Evolutionary conservation across 2,797 vertebrate species (phyloP).

Genomic region (Aratinga solstitialis): DNA sequence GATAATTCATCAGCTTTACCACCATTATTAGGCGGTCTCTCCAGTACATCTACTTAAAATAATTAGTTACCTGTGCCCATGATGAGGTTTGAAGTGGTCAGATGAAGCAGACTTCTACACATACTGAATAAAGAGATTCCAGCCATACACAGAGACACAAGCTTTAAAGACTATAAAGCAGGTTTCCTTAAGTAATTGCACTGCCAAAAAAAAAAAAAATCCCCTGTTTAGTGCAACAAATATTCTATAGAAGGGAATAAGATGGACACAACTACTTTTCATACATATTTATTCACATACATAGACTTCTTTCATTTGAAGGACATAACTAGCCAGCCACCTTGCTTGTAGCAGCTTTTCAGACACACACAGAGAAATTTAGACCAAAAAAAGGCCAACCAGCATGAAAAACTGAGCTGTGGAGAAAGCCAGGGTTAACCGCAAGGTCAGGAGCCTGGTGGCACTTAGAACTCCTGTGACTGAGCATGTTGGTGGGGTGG

Average conservation of each 20-base stretch:
- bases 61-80: not conserved
- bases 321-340: too few relatives aligned
- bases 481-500: constrained; percentile 3
- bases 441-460: not conserved
- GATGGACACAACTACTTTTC: not conserved
- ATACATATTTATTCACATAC: not conserved
- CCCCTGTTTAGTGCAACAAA: not conserved
- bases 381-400: not conserved
- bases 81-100: not conserved
- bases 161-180: not conserved
- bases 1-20: not conserved
- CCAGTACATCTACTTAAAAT: not conserved
- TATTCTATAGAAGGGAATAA: not conserved
- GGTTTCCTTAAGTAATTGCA: not conserved
- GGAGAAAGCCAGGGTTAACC: not conserved
- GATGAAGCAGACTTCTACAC: not conserved
- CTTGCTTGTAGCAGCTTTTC: not conserved
- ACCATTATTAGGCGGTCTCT: not conserved
- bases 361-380: not conserved
- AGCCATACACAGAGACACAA: not conserved
- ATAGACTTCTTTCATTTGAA: not conserved
- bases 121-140: not conserved
- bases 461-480: constrained; percentile 76
- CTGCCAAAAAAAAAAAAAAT: not conserved
- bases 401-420: not conserved